Conservation (phyloP, 2,113 vertebrate genomes). For the Amphiprion percula region DNA sequence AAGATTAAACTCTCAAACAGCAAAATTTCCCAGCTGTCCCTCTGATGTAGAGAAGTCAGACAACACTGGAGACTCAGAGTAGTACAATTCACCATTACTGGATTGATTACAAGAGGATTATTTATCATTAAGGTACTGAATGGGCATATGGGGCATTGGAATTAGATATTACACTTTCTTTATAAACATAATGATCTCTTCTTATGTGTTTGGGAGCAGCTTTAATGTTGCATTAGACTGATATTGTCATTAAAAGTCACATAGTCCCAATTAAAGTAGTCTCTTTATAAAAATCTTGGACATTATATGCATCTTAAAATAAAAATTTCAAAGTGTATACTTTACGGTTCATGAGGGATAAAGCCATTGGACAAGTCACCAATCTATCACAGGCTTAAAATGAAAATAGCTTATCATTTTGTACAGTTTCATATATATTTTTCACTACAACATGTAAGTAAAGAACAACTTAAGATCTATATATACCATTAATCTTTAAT, state of each 20-base stretch:
- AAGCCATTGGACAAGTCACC: background rate
- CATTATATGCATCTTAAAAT: conserved; percentile 10
- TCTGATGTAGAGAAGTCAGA: background rate
- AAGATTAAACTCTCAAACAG: conserved; percentile 34
- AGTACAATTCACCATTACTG: conserved; percentile 35
- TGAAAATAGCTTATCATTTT: background rate
- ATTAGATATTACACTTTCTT: background rate
- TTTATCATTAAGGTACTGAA: conserved; percentile 23
- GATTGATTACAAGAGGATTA: conserved; percentile 52
- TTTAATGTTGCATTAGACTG: background rate
- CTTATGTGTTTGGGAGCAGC: background rate
- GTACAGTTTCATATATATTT: background rate
- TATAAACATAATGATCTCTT: background rate
- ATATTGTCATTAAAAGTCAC: background rate
- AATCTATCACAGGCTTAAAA: background rate
- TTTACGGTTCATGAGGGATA: too few relatives aligned
- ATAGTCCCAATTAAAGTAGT: background rate
- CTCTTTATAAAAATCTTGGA: background rate
- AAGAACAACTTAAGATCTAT: background rate
- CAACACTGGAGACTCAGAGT: background rate
- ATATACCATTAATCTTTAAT: background rate
- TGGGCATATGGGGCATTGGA: conserved; percentile 38
- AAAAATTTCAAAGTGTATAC: background rate
- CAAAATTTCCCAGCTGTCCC: background rate
- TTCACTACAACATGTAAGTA: background rate